phyloP scores from a whole-genome alignment of 2,888 invertebrate species.

The Xestia sexstrigata region DNA sequence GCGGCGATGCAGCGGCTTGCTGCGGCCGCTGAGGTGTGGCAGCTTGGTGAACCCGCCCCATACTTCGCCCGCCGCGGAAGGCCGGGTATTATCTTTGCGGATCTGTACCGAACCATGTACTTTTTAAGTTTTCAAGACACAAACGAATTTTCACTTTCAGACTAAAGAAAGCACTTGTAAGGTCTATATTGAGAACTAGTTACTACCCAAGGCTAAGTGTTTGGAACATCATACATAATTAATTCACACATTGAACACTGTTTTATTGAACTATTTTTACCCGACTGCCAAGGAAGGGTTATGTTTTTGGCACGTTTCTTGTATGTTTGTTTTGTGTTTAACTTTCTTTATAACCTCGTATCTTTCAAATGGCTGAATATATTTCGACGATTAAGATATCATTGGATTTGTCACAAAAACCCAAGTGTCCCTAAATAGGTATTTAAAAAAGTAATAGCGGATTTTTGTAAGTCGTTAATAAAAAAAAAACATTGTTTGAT shows the following conservation, averaged over 20 bases:
- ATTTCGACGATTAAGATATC: too few species aligned
- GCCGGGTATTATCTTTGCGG: slow-evolving; percentile 69
- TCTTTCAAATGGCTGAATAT: too few species aligned
- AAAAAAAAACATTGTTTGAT: too few species aligned
- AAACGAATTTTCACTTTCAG: neutral
- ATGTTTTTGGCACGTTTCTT: too few species aligned
- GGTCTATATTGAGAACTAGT: neutral
- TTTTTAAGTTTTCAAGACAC: neutral
- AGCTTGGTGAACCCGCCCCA: slow-evolving; percentile 82
- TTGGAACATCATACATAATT: neutral
- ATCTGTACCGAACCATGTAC: slow-evolving; percentile 55
- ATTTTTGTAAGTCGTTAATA: too few species aligned
- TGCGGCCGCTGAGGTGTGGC: slow-evolving; percentile 55
- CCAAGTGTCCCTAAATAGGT: too few species aligned
- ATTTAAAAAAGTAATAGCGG: too few species aligned
- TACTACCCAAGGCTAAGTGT: neutral
- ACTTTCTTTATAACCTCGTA: too few species aligned
- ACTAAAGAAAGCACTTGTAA: neutral
- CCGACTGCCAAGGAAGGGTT: too few species aligned
- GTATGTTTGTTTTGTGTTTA: too few species aligned
- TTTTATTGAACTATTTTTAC: neutral
- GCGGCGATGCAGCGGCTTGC: slow-evolving; percentile 53
- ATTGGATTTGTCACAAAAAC: too few species aligned
- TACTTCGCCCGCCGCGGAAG: slow-evolving; percentile 70
- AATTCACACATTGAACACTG: neutral